Evolutionary conservation across 30 jellyfish, hydroid and myxozoan genomes (phyloP), one percentile per base, ranked within the genome.

Genomic region (Aurelia aurita complex sp. Pacific): DNA sequence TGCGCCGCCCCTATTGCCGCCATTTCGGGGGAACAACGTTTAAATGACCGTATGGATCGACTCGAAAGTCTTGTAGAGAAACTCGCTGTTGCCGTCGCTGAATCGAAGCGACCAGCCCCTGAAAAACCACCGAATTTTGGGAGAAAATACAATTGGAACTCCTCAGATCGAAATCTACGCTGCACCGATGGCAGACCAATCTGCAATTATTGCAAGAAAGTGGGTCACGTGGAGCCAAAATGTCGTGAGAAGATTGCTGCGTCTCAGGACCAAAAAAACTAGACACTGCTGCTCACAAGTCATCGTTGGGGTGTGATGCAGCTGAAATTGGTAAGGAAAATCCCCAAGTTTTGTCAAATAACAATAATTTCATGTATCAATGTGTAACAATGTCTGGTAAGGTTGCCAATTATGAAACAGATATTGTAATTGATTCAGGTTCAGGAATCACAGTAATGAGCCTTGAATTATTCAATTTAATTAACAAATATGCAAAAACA

Each of bases 391-490:
- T 33, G 14, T 64, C 40, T 64, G 90, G 68, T 8, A 64, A 23
- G 34, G 38, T 66, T 15, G 82, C 53, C 19, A 80, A 80, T 53
- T 52, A 42, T 32, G 63, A 80, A 36, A 66, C 82, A 4, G 81
- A 66, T 1, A 80, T 66, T 80, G 88, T 83, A n/a, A 60, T 70
- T 33, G 92, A 70, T 70, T 83, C 68, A 23, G 92, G 88, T 8
- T 83, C 92, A 8, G 92, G 88, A 9, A 70, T 83, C 8, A 17
- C 88, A 0, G 57, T 51, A 0, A 16, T 69, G 60, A 83, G 92
- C 60, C 51, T 18, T 1, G 92, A 83, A 1, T 83, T 71, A 65
- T 80, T 38, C 10, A 46, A 67, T 19, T 3, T 60, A 4, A 80
- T 80, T 16, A 80, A 80, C 67, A 64, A 51, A 18, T 19, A 17